Percentiles rank a stretch among this genome's conserved stretches.
Evolutionary conservation across 2,888 invertebrate genomes (phyloP).

Genomic region (Pollenia griseotomentosa): DNA sequence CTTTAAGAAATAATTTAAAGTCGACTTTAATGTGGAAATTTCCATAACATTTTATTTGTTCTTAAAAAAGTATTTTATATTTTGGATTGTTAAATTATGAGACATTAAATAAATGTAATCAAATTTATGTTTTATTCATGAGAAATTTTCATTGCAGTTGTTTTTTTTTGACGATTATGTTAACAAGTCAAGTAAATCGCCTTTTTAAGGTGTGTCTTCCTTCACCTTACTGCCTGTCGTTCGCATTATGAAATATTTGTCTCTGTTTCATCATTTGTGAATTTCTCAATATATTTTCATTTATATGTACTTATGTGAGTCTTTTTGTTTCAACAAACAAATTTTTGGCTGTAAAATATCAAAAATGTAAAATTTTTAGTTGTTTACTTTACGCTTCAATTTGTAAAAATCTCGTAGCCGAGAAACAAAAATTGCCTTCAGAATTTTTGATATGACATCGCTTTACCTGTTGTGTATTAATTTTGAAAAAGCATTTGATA

Average conservation of each 20-base stretch:
- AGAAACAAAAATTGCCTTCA: too few relatives aligned
- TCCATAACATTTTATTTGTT: constrained; percentile 69
- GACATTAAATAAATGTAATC: constrained; percentile 76
- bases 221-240: constrained; percentile 58
- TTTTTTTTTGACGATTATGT: constrained; percentile 71
- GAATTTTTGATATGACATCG: too few relatives aligned
- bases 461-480: too few relatives aligned
- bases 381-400: too few relatives aligned
- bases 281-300: constrained; percentile 42
- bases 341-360: too few relatives aligned
- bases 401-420: too few relatives aligned
- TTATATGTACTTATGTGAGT: neutral
- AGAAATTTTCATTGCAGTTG: constrained; percentile 75
- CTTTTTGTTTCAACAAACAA: too few relatives aligned
- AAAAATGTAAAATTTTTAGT: too few relatives aligned
- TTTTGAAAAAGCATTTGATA: too few relatives aligned
- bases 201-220: constrained; percentile 78
- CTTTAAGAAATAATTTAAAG: too few relatives aligned
- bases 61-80: constrained; percentile 57
- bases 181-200: constrained; percentile 81
- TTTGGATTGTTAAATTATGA: constrained; percentile 77
- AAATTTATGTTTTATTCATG: constrained; percentile 80
- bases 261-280: constrained; percentile 50
- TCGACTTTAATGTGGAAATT: too few relatives aligned
- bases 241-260: constrained; percentile 59